Evolutionary conservation across 2,113 vertebrate genomes (phyloP).

Genomic region (Brachirus orientalis): DNA sequence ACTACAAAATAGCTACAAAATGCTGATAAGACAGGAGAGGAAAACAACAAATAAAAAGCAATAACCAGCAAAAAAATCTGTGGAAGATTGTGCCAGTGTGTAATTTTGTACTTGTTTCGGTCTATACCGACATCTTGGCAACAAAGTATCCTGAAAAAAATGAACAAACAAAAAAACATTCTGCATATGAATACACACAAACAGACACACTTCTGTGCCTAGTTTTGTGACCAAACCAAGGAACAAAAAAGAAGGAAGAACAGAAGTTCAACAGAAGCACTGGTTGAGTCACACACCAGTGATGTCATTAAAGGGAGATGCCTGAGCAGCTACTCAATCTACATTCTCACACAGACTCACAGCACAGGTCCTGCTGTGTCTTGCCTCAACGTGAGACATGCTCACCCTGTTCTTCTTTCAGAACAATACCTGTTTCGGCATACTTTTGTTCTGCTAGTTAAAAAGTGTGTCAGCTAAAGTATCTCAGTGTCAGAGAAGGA

Average conservation of each 20-base stretch:
- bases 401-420: slow-evolving; percentile 23
- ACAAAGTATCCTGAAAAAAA: background rate
- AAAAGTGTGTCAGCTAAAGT: background rate
- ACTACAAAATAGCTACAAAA: background rate
- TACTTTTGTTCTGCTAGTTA: slow-evolving; percentile 1
- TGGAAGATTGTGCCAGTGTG: too few species aligned
- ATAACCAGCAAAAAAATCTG: too few species aligned
- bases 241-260: slow-evolving; percentile 60
- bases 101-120: too few species aligned
- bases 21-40: background rate
- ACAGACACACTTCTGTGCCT: slow-evolving; percentile 1
- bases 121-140: too few species aligned
- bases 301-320: slow-evolving; percentile 54
- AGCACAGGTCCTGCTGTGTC: slow-evolving; percentile 51
- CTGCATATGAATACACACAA: too few species aligned
- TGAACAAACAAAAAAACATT: too few species aligned
- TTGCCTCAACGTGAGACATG: slow-evolving; percentile 50
- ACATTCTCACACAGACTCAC: background rate
- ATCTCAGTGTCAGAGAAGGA: background rate
- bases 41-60: background rate
- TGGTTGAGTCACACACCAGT: slow-evolving; percentile 56
- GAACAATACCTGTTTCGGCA: slow-evolving; percentile 39
- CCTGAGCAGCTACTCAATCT: slow-evolving; percentile 27
- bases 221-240: slow-evolving; percentile 14
- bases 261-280: slow-evolving; percentile 47